These are phyloP conservation scores for Tupaia chinensis DNA, from an alignment of 2,113 vertebrate genomes.

Conservation along the genomic window DNA sequence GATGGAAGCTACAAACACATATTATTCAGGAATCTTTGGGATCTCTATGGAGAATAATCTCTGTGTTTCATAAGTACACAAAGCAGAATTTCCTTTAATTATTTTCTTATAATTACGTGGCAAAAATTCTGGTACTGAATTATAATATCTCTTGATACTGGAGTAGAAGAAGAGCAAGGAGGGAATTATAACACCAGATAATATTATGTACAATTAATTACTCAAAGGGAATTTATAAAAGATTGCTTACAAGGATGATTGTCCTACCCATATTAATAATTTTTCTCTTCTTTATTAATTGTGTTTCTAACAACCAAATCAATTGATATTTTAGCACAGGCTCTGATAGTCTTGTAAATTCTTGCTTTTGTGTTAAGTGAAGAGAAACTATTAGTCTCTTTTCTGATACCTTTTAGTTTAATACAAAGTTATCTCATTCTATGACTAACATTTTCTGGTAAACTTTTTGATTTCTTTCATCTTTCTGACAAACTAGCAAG, in stretches of 20 bases:
- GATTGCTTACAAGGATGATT: constrained; percentile 34
- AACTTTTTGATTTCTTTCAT: background rate
- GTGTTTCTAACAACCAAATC: constrained; percentile 34
- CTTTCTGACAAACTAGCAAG: background rate
- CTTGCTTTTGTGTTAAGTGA: constrained; percentile 52
- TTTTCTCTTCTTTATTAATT: constrained; percentile 40
- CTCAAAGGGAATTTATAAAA: constrained; percentile 29
- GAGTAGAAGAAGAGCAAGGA: background rate
- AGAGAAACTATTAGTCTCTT: constrained; percentile 35
- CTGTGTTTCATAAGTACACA: background rate
- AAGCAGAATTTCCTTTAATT: constrained; percentile 10
- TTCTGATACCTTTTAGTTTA: background rate
- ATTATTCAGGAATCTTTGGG: background rate
- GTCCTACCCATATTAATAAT: background rate
- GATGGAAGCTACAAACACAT: background rate
- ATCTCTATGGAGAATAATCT: background rate
- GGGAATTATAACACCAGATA: background rate
- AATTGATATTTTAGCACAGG: background rate
- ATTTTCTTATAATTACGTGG: constrained; percentile 28
- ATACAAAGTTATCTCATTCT: constrained; percentile 18
- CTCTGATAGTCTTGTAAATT: constrained; percentile 20
- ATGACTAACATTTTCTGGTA: background rate
- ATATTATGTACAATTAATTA: constrained; percentile 30
- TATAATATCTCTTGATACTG: constrained; percentile 42
- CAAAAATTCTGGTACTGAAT: constrained; percentile 3